phyloP scores from a whole-genome alignment of 2,888 invertebrate genomes.

The Drosophila kuntzei region DNA sequence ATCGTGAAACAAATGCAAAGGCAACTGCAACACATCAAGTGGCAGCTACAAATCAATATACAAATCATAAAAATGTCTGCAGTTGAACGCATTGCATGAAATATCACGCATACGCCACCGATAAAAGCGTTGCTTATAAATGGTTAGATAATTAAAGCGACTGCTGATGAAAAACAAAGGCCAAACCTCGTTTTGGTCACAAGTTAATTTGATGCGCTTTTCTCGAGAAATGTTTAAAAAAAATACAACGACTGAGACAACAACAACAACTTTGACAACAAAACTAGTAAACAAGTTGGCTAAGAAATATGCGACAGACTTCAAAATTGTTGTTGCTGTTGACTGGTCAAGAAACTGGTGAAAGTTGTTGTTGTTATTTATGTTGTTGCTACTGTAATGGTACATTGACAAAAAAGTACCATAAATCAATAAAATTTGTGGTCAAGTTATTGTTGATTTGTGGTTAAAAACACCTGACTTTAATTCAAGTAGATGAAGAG shows the following conservation, averaged over 20 bases:
- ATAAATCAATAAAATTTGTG: slow-evolving; percentile 63
- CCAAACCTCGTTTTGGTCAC: slow-evolving; percentile 34
- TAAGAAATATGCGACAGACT: slow-evolving; percentile 46
- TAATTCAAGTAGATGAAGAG: slow-evolving; percentile 11
- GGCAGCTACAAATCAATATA: slow-evolving; percentile 46
- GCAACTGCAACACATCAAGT: slow-evolving; percentile 40
- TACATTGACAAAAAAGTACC: slow-evolving; percentile 50
- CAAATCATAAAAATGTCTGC: slow-evolving; percentile 48
- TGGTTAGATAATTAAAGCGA: slow-evolving; percentile 8
- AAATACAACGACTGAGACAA: slow-evolving; percentile 6
- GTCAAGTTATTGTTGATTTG: slow-evolving; percentile 27
- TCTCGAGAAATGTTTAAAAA: slow-evolving; percentile 32
- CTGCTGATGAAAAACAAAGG: slow-evolving; percentile 31
- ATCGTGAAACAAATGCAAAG: slow-evolving; percentile 25
- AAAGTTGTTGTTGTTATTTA: slow-evolving; percentile 62
- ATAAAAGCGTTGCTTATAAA: slow-evolving; percentile 6
- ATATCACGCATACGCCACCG: slow-evolving; percentile 55
- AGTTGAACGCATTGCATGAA: slow-evolving; percentile 15
- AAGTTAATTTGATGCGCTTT: slow-evolving; percentile 41
- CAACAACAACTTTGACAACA: slow-evolving; percentile 3
- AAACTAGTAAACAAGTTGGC: slow-evolving; percentile 55
- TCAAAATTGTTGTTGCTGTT: slow-evolving; percentile 60
- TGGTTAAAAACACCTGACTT: slow-evolving; percentile 21
- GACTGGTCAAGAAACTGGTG: slow-evolving; percentile 43
- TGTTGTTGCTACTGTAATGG: slow-evolving; percentile 37